These are phyloP conservation scores for Lordiphosa clarofinis DNA, from an alignment of 1,140 invertebrate species.

Conservation along the genomic window DNA sequence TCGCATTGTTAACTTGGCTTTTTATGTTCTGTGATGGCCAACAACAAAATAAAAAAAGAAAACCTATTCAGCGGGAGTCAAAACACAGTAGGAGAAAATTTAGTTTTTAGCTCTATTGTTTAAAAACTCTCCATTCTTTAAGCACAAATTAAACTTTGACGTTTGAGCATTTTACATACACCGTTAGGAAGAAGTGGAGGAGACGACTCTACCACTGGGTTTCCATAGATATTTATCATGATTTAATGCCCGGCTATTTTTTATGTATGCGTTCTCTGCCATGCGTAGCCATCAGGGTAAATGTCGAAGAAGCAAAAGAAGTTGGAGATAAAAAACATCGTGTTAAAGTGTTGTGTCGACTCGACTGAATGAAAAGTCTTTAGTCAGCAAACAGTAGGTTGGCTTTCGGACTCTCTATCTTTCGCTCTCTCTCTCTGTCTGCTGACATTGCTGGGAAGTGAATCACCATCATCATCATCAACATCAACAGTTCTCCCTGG, in stretches of 20 bases:
- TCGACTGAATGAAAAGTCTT: slow-evolving; percentile 15
- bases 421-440: neutral
- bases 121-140: neutral
- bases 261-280: too few species aligned
- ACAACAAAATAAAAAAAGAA: too few species aligned
- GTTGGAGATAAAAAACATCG: slow-evolving; percentile 6
- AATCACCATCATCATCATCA: slow-evolving; percentile 14
- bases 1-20: slow-evolving; percentile 7
- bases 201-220: neutral
- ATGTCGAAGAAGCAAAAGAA: neutral
- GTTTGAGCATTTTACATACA: neutral
- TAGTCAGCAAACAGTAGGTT: slow-evolving; percentile 12
- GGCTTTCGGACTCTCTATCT: neutral
- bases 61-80: too few species aligned
- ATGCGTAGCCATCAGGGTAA: neutral
- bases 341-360: slow-evolving; percentile 6
- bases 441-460: slow-evolving; percentile 8
- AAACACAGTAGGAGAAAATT: slow-evolving; percentile 10
- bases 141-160: slow-evolving; percentile 6
- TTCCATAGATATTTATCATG: slow-evolving; percentile 13
- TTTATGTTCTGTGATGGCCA: too few species aligned
- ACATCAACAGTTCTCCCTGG: neutral
- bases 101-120: neutral
- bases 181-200: neutral
- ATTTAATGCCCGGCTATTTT: slow-evolving; percentile 10